Evolutionary conservation across 2,888 invertebrate species (phyloP), one percentile per base, ranked within the genome.

Genomic region (Synanthedon vespiformis): DNA sequence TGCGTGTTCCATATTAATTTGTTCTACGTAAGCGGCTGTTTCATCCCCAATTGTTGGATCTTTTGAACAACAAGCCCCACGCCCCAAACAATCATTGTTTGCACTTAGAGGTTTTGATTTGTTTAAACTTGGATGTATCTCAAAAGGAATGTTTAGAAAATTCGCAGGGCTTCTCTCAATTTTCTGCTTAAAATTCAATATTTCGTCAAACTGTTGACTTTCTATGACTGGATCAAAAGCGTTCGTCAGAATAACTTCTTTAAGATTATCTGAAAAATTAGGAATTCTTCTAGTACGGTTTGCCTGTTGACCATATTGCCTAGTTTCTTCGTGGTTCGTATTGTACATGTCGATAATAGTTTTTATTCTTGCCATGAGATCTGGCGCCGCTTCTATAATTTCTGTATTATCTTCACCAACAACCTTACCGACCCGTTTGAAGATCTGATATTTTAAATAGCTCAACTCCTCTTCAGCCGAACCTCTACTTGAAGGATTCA

Each of bases 391-490:
- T 14, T 64, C 56, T 49, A 77, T 58, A 2, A 68, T 67, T 51
- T 69, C 62, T 18, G 61, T 62, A 52, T 72, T 69, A 18, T 73
- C 58, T 52, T 71, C 71, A 1, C 68, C 70, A 2, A 67, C 63
- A n/a, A 79, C 57, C 56, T 76, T 80, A 53, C 73, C 72, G 2
- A 79, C 65, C 76, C 77, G 80, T 70, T 81, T 83, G 56, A 75
- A 82, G 58, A 84, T 78, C 41, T 77, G 79, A 64, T 74, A 82
- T 54, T 74, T 80, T 13, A 84, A 65, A 61, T 75, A 61, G 56
- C 80, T 77, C 40, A 82, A 52, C 56, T 83, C 81, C 40, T 72
- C 68, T 55, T 58, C 56, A 0, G 70, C 63, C 12, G 66, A 56
- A 2, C 57, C 57, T 47, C 50, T 61, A 12, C 55, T 57, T 0